Evolutionary conservation across 2,888 invertebrate species (phyloP).

Genomic region (Thymelicus lineola): DNA sequence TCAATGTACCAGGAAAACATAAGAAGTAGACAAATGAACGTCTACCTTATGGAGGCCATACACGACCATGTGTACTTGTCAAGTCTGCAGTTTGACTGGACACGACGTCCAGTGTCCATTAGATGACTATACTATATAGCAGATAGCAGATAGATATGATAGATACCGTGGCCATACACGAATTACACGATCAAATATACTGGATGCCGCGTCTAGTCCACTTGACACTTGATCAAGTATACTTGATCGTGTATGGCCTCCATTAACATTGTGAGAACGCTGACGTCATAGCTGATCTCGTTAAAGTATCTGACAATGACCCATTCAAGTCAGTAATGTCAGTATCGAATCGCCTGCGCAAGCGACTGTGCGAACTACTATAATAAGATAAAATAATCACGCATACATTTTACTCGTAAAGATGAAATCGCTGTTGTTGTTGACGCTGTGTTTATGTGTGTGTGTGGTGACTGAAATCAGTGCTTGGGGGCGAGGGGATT

Average conservation of each 20-base stretch:
- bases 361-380: slow-evolving; percentile 1
- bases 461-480: slow-evolving; percentile 46
- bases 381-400: not conserved
- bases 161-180: too few relatives aligned
- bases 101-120: too few relatives aligned
- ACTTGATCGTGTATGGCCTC: too few relatives aligned
- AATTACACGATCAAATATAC: too few relatives aligned
- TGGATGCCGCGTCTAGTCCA: too few relatives aligned
- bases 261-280: not conserved
- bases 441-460: slow-evolving; percentile 43
- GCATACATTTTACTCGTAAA: not conserved
- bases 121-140: too few relatives aligned
- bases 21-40: not conserved
- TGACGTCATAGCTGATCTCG: slow-evolving; percentile 39
- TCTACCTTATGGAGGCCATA: too few relatives aligned
- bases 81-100: too few relatives aligned
- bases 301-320: slow-evolving; percentile 36
- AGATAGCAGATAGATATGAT: too few relatives aligned
- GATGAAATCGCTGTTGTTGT: slow-evolving; percentile 9
- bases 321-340: slow-evolving; percentile 20
- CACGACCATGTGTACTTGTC: too few relatives aligned
- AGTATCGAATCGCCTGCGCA: slow-evolving; percentile 27
- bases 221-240: too few relatives aligned
- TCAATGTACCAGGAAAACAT: slow-evolving; percentile 10
- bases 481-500: slow-evolving; percentile 61